Percentiles rank a stretch among this genome's conserved stretches.
phyloP scores from a whole-genome alignment of 2,888 invertebrate species.

The Drosophila setosimentum region DNA sequence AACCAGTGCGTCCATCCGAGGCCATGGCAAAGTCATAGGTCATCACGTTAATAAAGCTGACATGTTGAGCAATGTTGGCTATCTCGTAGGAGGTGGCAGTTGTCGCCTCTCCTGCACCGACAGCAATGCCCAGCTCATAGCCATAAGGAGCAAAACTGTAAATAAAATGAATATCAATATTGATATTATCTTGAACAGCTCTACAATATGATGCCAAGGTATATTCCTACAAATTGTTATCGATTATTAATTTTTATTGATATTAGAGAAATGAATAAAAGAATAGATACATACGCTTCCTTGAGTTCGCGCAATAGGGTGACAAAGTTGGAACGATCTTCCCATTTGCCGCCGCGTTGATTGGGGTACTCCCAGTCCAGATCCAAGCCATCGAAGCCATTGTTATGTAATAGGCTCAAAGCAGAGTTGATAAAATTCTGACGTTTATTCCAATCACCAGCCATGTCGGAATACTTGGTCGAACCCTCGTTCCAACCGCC shows the following conservation, averaged over 20 bases:
- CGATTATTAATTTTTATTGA: neutral
- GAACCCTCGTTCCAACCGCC: slow-evolving; percentile 98
- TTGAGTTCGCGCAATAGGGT: slow-evolving; percentile 61
- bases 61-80: slow-evolving; percentile 63
- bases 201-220: no score
- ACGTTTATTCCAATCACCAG: slow-evolving; percentile 89
- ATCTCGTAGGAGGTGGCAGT: slow-evolving; percentile 64
- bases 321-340: slow-evolving; percentile 91
- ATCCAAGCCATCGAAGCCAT: slow-evolving; percentile 95
- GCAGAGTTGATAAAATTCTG: slow-evolving; percentile 90
- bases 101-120: slow-evolving; percentile 60
- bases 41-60: slow-evolving; percentile 69
- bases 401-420: slow-evolving; percentile 90
- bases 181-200: neutral
- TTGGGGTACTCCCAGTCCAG: slow-evolving; percentile 97
- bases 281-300: slow-evolving; percentile 73
- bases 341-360: slow-evolving; percentile 82
- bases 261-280: slow-evolving; percentile 83
- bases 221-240: neutral
- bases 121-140: slow-evolving; percentile 89
- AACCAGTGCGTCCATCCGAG: slow-evolving; percentile 60
- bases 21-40: slow-evolving; percentile 73
- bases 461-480: slow-evolving; percentile 93
- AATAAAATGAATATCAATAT: neutral
- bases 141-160: slow-evolving; percentile 61